These are phyloP conservation scores for Marasmarcha lunaedactyla DNA, from an alignment of 2,888 invertebrate species.

Conservation along the genomic window DNA sequence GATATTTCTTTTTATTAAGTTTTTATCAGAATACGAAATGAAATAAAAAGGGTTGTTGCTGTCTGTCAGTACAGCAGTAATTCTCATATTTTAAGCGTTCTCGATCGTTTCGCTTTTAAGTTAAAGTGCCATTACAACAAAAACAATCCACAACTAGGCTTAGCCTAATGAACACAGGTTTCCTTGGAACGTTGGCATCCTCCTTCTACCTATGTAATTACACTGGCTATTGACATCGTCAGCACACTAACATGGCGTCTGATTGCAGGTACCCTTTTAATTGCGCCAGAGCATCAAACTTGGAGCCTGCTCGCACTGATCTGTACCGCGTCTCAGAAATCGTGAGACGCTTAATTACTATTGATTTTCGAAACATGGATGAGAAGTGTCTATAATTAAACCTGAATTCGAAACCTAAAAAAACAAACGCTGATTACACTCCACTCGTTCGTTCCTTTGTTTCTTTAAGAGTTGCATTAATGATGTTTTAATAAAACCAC, in stretches of 20 bases:
- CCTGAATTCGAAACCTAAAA: constrained; percentile 2
- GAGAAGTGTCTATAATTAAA: constrained; percentile 6
- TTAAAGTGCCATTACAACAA: no score
- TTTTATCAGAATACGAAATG: no score
- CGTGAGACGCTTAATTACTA: constrained; percentile 59
- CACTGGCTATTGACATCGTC: constrained; percentile 66
- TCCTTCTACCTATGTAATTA: constrained; percentile 67
- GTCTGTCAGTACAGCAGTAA: no score
- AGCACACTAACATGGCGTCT: constrained; percentile 70
- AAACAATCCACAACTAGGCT: no score
- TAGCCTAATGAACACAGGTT: no score
- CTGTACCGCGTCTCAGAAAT: constrained; percentile 35
- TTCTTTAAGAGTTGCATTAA: no score
- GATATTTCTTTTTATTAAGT: background rate
- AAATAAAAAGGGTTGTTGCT: no score
- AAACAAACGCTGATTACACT: background rate
- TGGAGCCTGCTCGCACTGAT: constrained; percentile 56
- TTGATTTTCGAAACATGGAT: constrained; percentile 35
- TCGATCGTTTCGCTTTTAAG: no score
- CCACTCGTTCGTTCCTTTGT: no score
- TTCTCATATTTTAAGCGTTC: no score
- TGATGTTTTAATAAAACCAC: no score
- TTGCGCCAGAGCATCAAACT: constrained; percentile 65
- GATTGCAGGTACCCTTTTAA: constrained; percentile 69
- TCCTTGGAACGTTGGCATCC: constrained; percentile 39